Base-by-base conservation (phyloP, 2,113 vertebrate species). In the Bos indicus region DNA sequence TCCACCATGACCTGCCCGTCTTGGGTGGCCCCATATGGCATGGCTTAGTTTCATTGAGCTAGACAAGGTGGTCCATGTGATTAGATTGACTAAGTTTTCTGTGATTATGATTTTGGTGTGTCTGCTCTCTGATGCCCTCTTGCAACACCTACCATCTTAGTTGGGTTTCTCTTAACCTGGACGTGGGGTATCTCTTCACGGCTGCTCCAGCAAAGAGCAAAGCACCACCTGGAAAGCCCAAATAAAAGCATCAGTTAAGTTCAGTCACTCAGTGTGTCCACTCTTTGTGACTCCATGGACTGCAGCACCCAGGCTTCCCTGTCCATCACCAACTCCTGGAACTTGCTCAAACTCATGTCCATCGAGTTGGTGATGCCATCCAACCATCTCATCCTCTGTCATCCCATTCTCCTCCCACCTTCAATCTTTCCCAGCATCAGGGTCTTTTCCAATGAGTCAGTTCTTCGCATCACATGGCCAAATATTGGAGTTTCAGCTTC, bases 1-100 rank as follows among this genome's bases (percentile, higher is more conserved):
- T 59, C 11, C 11, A 12, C 25, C 11, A 59, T 59, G 57, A 59
- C 57, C 57, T 0, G 2, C 11, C 11, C 5, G 0, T 28, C 57
- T 59, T 26, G 5, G 25, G 25, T 59, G 11, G 57, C 11, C 57
- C 57, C 57, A 13, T 10, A 28, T 0, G 2, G 57, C 57, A 59
- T 59, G 59, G 26, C 59, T 60, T 60, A 28, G 59, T 60, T 60
- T 28, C 59, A 26, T 6, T 60, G 59, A 28, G 59, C 2, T 28
- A 28, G 59, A 60, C 25, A 60, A 60, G 59, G 26, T 60, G 11
- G 11, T 28, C 25, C 26, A 2, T 60, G 59, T 60, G 26, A 60
- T 6, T 13, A 28, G 26, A 60, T 13, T 60, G 59, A 28, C 59
- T 60, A 28, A 13, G 26, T 60, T 60, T 60, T 60, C 59, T 60